A percentile compares a stretch with the other conserved stretches of the same genome.
phyloP scores from a whole-genome alignment of 2,113 vertebrate species.

The Pomatostomus ruficeps region DNA sequence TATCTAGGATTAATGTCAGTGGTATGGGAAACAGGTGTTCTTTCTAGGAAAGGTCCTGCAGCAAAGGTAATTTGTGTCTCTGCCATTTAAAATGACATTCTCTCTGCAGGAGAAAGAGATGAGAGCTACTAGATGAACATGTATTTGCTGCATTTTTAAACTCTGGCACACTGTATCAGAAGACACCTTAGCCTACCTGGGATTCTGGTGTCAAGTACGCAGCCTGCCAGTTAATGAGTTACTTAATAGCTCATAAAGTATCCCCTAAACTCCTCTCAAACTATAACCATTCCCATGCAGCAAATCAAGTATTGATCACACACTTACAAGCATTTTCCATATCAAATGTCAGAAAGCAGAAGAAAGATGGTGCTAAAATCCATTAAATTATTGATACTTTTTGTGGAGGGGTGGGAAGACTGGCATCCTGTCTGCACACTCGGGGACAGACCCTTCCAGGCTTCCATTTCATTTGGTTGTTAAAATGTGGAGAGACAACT shows the following conservation, averaged over 20 bases:
- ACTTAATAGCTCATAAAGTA: slow-evolving; percentile 32
- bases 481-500: neutral
- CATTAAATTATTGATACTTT: neutral
- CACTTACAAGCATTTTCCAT: neutral
- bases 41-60: neutral
- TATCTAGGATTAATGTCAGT: neutral
- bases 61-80: neutral
- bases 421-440: neutral
- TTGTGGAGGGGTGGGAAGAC: neutral
- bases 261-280: neutral
- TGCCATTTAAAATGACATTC: neutral
- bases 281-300: neutral
- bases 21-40: neutral
- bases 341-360: neutral
- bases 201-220: neutral
- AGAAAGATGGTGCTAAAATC: neutral
- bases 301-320: neutral
- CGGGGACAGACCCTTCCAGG: neutral
- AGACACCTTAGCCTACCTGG: neutral
- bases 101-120: neutral
- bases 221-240: slow-evolving; percentile 27
- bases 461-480: neutral
- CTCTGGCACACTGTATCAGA: neutral
- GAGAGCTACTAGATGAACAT: neutral
- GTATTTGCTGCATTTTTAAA: slow-evolving; percentile 8